phyloP scores from a whole-genome alignment of 2,797 vertebrate genomes.

The Holocentrus rufus region DNA sequence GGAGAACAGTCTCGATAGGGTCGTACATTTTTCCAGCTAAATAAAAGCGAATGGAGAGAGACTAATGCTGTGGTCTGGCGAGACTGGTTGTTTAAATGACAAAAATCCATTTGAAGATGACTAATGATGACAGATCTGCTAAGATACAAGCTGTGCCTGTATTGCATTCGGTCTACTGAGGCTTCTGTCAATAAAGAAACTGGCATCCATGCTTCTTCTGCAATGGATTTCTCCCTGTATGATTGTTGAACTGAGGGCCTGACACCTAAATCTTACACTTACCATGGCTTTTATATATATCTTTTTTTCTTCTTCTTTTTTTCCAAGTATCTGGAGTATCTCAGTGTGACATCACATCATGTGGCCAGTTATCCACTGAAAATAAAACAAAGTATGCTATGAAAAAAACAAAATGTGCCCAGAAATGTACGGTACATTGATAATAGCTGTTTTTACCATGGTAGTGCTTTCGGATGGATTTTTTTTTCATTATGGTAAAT shows the following conservation, averaged over 20 bases:
- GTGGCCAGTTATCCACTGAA: neutral
- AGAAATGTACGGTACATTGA: neutral
- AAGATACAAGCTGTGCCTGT: conserved; percentile 14
- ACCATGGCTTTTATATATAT: conserved; percentile 13
- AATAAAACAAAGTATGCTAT: neutral
- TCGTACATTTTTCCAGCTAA: conserved; percentile 11
- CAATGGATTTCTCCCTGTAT: neutral
- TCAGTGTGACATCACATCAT: conserved; percentile 47
- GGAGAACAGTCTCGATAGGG: conserved; percentile 23
- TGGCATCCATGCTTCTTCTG: too few relatives aligned
- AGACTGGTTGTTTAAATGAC: neutral
- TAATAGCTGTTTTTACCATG: too few relatives aligned
- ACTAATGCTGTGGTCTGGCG: too few relatives aligned
- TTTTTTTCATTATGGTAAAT: too few relatives aligned
- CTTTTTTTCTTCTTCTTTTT: conserved; percentile 1
- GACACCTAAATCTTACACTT: neutral
- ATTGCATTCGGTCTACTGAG: conserved; percentile 27
- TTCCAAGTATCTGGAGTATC: conserved; percentile 7
- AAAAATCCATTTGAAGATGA: conserved; percentile 10
- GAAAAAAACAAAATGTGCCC: neutral
- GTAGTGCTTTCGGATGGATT: neutral
- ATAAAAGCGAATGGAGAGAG: conserved; percentile 15
- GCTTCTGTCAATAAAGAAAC: too few relatives aligned
- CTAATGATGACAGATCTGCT: conserved; percentile 4
- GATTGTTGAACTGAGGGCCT: conserved; percentile 46